Evolutionary conservation across 2,888 invertebrate genomes (phyloP), one percentile per base, ranked within the genome.

Genomic region (Octodonta nipae): DNA sequence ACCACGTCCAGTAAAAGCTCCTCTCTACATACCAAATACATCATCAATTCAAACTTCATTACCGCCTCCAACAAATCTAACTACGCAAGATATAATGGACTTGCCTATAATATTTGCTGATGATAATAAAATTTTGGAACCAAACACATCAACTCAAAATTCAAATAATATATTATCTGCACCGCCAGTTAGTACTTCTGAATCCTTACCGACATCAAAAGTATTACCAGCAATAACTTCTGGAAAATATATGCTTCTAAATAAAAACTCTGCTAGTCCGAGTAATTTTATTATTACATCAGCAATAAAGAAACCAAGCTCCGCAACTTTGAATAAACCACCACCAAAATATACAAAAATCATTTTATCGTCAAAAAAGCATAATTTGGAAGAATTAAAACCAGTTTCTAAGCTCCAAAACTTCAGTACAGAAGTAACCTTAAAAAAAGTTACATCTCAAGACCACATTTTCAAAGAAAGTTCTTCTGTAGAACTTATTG

Each of bases 91-190:
- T 47, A 75, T 75, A 27, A 65, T 74, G 47, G 74, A 75, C 48
- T 66, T 75, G 50, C 75, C 75, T 1, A 75, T 75, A 43, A 69
- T 75, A 35, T 75, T 75, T 50, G 75, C 75, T 1, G 75, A 75
- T 42, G 73, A 71, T 40, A 56, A 60, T 34, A 54, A 60, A 42
- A 43, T 60, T 7, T 37, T 57, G 8, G 57, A 55, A 26, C 45
- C 47, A 33, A 37, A 38, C 32, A 10, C 42, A 13, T 38, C 45
- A 3, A 38, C 37, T 7, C 36, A 40, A 31, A 27, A 41, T 6
- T 31, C 38, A 10, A 11, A 10, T 22, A 22, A 11, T 11, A 22
- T 22, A 11, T 22, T n/a, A n/a, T n/a, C n/a, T n/a, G n/a, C 3
- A 35, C 35, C 7, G 22, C 11, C 22, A 22, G 22, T 22, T 16